phyloP scores from a whole-genome alignment of 2,113 vertebrate species.

The Nothocercus julius region DNA sequence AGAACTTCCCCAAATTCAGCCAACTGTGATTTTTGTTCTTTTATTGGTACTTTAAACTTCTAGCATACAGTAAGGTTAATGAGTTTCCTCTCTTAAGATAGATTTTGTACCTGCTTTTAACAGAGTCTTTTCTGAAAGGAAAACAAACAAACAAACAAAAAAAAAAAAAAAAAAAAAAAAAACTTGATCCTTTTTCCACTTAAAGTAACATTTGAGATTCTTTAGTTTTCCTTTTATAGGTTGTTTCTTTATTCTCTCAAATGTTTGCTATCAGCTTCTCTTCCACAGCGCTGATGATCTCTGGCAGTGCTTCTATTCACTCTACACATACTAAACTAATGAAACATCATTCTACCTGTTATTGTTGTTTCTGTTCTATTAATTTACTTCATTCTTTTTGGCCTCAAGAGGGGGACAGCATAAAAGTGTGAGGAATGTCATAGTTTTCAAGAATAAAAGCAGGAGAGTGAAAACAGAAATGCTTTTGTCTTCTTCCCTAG shows the following conservation, averaged over 20 bases:
- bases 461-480: not conserved
- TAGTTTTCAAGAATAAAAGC: not conserved
- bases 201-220: not conserved
- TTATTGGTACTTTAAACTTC: not conserved
- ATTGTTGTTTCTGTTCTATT: not conserved
- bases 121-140: not conserved
- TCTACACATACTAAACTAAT: not conserved
- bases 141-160: not conserved
- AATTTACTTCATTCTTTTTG: not conserved
- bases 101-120: not conserved
- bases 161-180: not conserved
- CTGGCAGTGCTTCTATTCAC: not conserved
- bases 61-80: not conserved
- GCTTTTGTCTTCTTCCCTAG: not conserved
- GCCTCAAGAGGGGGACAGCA: not conserved
- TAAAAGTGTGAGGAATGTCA: not conserved
- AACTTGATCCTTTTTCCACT: accelerated
- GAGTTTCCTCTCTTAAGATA: not conserved
- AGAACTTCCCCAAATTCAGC: not conserved
- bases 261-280: not conserved
- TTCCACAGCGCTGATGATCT: accelerated
- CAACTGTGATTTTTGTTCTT: not conserved
- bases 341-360: not conserved
- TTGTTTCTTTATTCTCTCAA: not conserved
- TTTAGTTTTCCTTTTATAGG: not conserved